Conservation (phyloP, 2,797 vertebrate species). For the Anas flavirostris region DNA sequence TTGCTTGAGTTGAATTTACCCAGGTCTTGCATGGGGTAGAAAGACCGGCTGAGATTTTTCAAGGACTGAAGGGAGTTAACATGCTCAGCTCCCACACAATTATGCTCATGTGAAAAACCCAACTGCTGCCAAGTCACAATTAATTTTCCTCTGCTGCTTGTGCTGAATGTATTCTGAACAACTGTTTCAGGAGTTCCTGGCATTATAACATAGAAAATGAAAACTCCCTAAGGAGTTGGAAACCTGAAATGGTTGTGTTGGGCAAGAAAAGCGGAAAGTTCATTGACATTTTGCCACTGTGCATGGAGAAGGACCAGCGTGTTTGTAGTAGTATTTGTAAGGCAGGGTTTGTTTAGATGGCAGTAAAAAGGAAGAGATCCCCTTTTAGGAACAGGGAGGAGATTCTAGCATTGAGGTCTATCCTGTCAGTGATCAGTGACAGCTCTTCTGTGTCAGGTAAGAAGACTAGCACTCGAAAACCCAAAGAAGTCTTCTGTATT, state of each 20-base stretch:
- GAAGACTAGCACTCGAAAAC: not conserved
- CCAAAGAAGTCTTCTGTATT: not conserved
- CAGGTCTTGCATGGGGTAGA: not conserved
- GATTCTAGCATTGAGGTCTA: not conserved
- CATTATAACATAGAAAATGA: not conserved
- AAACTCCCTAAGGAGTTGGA: not conserved
- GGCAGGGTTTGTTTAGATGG: not conserved
- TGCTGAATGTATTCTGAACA: constrained; percentile 6
- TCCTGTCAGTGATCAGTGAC: not conserved
- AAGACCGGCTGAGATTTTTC: not conserved
- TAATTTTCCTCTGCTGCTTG: constrained; percentile 12
- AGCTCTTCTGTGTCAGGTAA: not conserved
- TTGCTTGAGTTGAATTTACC: not conserved
- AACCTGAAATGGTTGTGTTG: not conserved
- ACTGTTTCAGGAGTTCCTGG: constrained; percentile 28
- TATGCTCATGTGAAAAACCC: not conserved
- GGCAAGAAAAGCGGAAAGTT: not conserved
- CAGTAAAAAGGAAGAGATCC: not conserved
- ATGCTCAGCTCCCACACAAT: not conserved
- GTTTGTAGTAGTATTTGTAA: not conserved
- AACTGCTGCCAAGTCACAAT: constrained; percentile 14
- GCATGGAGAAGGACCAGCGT: not conserved
- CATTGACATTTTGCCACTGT: not conserved
- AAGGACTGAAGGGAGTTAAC: not conserved
- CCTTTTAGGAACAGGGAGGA: not conserved